Conservation (phyloP, 2,797 vertebrate genomes). For the Gallinago solitaria region DNA sequence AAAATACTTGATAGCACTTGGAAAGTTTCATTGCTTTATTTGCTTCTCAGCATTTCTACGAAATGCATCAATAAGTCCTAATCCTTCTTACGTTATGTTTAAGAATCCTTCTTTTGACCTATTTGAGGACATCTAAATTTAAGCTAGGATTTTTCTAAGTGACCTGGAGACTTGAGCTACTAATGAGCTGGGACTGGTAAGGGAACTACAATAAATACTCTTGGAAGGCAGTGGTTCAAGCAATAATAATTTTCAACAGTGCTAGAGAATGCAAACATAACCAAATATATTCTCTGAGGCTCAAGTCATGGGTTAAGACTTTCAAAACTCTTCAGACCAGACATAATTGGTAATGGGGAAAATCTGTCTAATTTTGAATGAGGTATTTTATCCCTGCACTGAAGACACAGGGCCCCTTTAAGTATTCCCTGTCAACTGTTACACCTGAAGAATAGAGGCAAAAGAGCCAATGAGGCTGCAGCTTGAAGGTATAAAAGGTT, state of each 20-base stretch:
- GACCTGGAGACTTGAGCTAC: neutral
- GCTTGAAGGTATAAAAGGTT: neutral
- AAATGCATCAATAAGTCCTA: neutral
- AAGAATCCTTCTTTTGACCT: neutral
- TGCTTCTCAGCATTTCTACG: neutral
- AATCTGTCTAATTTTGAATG: neutral
- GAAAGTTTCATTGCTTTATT: neutral
- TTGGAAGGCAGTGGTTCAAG: neutral
- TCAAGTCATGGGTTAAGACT: neutral
- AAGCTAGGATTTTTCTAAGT: neutral
- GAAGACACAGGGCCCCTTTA: neutral
- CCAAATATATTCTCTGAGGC: neutral
- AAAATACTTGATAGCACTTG: neutral
- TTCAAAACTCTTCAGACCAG: neutral
- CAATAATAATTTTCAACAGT: neutral
- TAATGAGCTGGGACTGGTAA: neutral
- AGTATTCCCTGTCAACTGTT: neutral
- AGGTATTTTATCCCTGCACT: neutral
- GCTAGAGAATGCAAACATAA: neutral
- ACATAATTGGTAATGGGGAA: neutral
- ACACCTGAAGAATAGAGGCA: neutral
- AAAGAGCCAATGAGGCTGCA: neutral
- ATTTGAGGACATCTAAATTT: neutral
- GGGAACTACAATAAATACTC: neutral
- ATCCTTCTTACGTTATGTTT: neutral